Conservation (phyloP, 2,797 vertebrate species). For the Notolepis coatsorum region DNA sequence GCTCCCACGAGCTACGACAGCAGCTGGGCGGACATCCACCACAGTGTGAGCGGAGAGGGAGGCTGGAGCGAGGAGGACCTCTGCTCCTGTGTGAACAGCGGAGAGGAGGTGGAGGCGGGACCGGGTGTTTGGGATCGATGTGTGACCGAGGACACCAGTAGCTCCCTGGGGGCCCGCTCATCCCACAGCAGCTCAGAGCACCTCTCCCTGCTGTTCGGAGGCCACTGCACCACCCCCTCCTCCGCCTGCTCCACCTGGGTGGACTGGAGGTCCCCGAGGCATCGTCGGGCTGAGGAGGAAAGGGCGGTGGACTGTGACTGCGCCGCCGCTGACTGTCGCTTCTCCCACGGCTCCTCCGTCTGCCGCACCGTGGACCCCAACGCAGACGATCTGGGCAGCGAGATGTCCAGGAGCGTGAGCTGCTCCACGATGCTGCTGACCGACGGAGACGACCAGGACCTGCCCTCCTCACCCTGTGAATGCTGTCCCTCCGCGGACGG, state of each 20-base stretch:
- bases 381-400: slow-evolving; percentile 65
- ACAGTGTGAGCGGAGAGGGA: slow-evolving; percentile 62
- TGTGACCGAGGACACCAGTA: slow-evolving; percentile 69
- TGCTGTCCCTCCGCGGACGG: slow-evolving; percentile 63
- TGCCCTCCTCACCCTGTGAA: slow-evolving; percentile 67
- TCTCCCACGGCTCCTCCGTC: slow-evolving; percentile 78
- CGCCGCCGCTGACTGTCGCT: slow-evolving; percentile 69
- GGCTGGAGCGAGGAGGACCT: slow-evolving; percentile 77
- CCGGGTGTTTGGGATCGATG: slow-evolving; percentile 63
- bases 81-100: slow-evolving; percentile 72
- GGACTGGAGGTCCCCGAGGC: slow-evolving; percentile 58
- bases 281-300: slow-evolving; percentile 47
- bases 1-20: slow-evolving; percentile 24
- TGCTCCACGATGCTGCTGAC: slow-evolving; percentile 78
- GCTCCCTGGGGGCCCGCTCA: slow-evolving; percentile 73
- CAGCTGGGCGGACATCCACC: slow-evolving; percentile 50
- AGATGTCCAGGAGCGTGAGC: slow-evolving; percentile 76
- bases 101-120: slow-evolving; percentile 72
- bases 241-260: slow-evolving; percentile 67
- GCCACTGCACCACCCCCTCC: slow-evolving; percentile 68
- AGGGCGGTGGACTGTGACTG: slow-evolving; percentile 68
- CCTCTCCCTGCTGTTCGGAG: slow-evolving; percentile 79
- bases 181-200: slow-evolving; percentile 81
- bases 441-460: slow-evolving; percentile 73
- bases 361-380: slow-evolving; percentile 77